Base-by-base conservation (phyloP, 2,888 invertebrate genomes). In the Endomychus coccineus region DNA sequence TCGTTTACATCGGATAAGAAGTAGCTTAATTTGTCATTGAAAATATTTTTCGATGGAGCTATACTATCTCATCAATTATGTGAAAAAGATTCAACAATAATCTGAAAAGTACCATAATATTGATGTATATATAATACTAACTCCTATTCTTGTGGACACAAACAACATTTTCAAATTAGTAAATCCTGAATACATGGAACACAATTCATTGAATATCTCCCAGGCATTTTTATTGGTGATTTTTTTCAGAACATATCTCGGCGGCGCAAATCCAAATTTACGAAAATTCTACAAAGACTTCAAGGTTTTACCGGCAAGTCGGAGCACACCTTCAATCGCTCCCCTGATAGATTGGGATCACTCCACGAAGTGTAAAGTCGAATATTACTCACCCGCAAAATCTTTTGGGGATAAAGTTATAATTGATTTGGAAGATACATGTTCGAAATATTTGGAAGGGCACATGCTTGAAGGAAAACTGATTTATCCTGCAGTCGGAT, bases 311-410 rank as follows among this genome's bases (percentile, higher is more conserved):
- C 92, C 92, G 0, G 91, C 91, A 2, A 80, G 86, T 0, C 74
- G 80, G n/a, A 80, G 82, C 1, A 92, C 92, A 0, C 84, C 88
- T 0, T 85, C 84, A 78, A 70, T 92, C 21, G 74, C 85, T 0
- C 81, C 86, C 9, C 66, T 84, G 1, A 74, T 94, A n/a, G 75
- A 76, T 43, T 92, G 92, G 91, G 87, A 92, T 51, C 91, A 92
- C 53, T 74, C 75, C 16, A 78, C 79, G 39, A 78, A 82, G 44
- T 85, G 83, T 83, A 70, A 77, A 48, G 78, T 82, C 2, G 78
- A 80, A 0, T 74, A 75, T 29, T 83, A 78, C 58, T 74, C 73
- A 45, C 75, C 77, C 4, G 35, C 42, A 7, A 88, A 76, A 54
- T 71, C 86, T 63, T 68, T 70, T 30, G 90, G 87, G 0, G 90